Base-by-base conservation (phyloP, 2,888 invertebrate genomes). In the Tetanocera ferruginea region DNA sequence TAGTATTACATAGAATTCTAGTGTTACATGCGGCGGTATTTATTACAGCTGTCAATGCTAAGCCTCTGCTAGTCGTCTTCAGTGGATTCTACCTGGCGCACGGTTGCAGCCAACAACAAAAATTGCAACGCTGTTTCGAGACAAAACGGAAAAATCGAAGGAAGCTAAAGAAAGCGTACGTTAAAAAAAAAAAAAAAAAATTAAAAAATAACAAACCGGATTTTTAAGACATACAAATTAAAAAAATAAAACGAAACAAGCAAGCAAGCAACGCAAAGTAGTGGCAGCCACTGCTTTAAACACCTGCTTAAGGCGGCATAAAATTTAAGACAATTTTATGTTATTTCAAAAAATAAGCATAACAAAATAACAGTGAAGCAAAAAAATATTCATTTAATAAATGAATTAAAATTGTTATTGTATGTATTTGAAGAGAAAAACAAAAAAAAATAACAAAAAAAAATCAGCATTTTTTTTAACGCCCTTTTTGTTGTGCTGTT, bases 131-230 rank as follows among this genome's bases (percentile, higher is more conserved):
- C 11, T 34, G 31, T 72, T 60, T 72, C 14, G n/a, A 28, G n/a
- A 28, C 28, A 28, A 28, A 43, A 34, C 51, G 25, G 49, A 19
- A 66, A 52, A 66, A 67, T 55, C 75, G 37, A 67, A 66, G 75
- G 67, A 75, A 75, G 75, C 75, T 52, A 37, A 74, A 64, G 62
- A 74, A 74, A 51, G 57, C 34, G 49, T 57, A 66, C n/a, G 5
- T 28, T 14, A 60, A 17, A 4, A 19, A 6, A 8, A n/a, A 55
- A 55, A 55, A 55, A 34, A 60, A 73, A 75, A 62, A 6, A 8
- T 1, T 14, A 55, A 55, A 55, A 34, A 60, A 73, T 66, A 62
- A 51, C 6, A 75, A 75, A 75, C 75, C 75, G 75, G 75, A 75
- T 75, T 75, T 75, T 66, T 43, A 62, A 64, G 31, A 66, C 8